Evolutionary conservation across 2,113 vertebrate genomes (phyloP), one percentile per base, ranked within the genome.

Genomic region (Epinephelus fuscoguttatus): DNA sequence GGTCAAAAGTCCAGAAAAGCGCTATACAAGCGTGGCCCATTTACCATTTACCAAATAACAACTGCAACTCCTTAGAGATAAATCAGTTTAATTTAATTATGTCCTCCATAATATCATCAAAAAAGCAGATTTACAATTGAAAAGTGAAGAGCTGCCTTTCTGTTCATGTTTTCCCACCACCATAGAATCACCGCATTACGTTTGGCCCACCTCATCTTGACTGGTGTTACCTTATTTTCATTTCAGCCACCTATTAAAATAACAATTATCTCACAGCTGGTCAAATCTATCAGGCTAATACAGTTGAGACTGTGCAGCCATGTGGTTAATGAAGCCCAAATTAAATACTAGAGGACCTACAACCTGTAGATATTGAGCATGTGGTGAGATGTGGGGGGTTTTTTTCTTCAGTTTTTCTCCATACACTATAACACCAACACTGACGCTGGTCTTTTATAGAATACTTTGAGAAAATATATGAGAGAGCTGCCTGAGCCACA

Each of bases 281-380:
- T 52, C 21, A 17, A 11, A 69, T 62, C 18, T 53, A 13, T 21
- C 57, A 68, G 25, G 13, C 18, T 59, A 63, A 77, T 66, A 50
- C 70, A 78, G 53, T 2, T 25, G n/a, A 21, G 17, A 59, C 18
- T 72, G 15, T n/a, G 10, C n/a, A 59, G 17, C 25, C 6, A 50
- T 60, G 72, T 62, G 60, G 21, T 72, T 15, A 73, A 76, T 80
- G 40, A 86, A 77, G 7, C 23, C 25, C 0, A 75, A 57, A 80
- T 62, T 50, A 78, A 81, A 85, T 18, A 56, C 18, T 0, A 55
- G 47, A 37, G 4, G n/a, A 45, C 18, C 1, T n/a, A 23, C 25
- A 71, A 62, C 53, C 53, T 83, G 15, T 55, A 52, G 0, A 45
- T 66, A 56, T 4, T 14, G 15, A 59, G 23, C 11, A 52, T 42